These are phyloP conservation scores for Metopia argyrocephala DNA, from an alignment of 2,888 invertebrate genomes.

Conservation along the genomic window DNA sequence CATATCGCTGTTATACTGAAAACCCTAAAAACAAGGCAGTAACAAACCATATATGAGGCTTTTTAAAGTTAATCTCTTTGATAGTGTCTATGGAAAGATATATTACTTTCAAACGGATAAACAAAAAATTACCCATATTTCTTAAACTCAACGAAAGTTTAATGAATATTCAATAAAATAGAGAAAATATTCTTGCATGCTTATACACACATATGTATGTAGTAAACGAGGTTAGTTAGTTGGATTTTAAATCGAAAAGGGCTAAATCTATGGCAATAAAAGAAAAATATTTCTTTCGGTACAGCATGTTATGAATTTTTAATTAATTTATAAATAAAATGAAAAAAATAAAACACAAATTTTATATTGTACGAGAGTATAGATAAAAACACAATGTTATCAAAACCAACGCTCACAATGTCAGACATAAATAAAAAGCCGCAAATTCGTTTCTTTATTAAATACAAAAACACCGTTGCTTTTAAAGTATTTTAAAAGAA, in stretches of 20 bases:
- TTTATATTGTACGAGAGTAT: constrained; percentile 2
- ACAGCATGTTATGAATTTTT: neutral
- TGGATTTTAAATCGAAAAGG: constrained; percentile 11
- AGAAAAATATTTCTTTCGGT: constrained; percentile 12
- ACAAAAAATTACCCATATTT: too few species aligned
- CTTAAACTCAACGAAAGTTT: constrained; percentile 4
- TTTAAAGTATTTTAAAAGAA: neutral
- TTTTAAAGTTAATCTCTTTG: too few species aligned
- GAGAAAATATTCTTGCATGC: constrained; percentile 23
- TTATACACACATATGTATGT: neutral
- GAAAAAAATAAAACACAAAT: neutral
- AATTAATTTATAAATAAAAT: constrained; percentile 8
- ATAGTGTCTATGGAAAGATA: too few species aligned
- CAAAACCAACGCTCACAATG: neutral
- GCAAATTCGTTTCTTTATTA: neutral
- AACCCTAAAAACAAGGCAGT: too few species aligned
- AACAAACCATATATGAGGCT: too few species aligned
- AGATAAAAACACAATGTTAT: constrained; percentile 8
- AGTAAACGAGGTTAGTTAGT: neutral
- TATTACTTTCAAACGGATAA: too few species aligned
- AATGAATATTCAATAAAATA: constrained; percentile 33
- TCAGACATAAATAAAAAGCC: neutral
- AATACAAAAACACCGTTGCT: constrained; percentile 3
- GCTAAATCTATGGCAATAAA: constrained; percentile 8
- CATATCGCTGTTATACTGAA: too few species aligned